Evolutionary conservation across 2,888 invertebrate genomes (phyloP), one percentile per base, ranked within the genome.

Genomic region (Chalcis sispes): DNA sequence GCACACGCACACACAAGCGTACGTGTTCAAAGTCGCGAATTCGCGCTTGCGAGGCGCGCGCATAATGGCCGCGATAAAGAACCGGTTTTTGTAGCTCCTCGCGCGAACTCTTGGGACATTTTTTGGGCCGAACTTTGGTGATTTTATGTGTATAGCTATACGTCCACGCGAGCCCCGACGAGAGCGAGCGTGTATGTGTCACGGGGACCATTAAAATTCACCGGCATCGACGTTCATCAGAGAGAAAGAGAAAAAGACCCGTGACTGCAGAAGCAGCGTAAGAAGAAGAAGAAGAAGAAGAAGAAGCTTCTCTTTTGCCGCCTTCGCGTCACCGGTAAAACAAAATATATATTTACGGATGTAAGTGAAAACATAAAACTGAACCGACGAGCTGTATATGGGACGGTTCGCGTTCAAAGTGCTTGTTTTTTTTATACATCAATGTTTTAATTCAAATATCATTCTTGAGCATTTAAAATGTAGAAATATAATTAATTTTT

Each of bases 161-260:
- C 36, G 54, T 25, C 27, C 23, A n/a, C 29, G 15, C 4, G 5
- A 54, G 40, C 29, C 4, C 18, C 29, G n/a, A 13, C 36, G 36
- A 2, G 50, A 13, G n/a, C 20, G 20, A 20, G 27, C 23, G 58
- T 67, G 75, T 72, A 62, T 73, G 72, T 76, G 61, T 64, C 72
- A 66, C 56, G 66, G 69, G 58, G 54, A 70, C 76, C 75, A 78
- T 78, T 78, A 78, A 78, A 76, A 78, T 78, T 78, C 76, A 72
- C 52, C 70, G 66, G 76, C 73, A 76, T 78, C 76, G 72, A 76
- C 76, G 76, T 76, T 78, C 78, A 78, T 78, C 76, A 78, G 70
- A 62, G 65, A 54, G 18, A 23, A 27, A 61, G 69, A 67, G 74
- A 65, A 52, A 75, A 66, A 66, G 75, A 64, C 75, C 75, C 70